phyloP scores from a whole-genome alignment of 64 coral and sea anemone species.

The Actinia tenebrosa region DNA sequence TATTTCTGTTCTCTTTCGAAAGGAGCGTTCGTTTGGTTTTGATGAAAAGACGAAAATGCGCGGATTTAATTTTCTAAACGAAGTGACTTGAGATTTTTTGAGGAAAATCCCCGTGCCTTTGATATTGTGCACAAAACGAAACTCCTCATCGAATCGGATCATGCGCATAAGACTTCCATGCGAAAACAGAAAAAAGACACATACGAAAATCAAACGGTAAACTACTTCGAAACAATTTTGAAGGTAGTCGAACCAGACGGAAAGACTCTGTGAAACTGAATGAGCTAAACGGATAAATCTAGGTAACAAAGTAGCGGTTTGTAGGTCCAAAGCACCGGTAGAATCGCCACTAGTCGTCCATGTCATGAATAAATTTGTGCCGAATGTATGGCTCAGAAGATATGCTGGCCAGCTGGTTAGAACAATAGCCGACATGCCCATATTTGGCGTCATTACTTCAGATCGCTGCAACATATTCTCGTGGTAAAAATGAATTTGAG shows the following conservation, averaged over 20 bases:
- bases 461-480: conserved; percentile 26
- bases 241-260: background rate
- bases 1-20: background rate
- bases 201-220: background rate
- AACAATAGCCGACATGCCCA: conserved; percentile 32
- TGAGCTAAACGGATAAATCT: background rate
- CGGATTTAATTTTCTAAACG: background rate
- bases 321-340: conserved; percentile 10
- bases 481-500: conserved; percentile 38
- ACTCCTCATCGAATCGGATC: background rate
- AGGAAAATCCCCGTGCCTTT: conserved; percentile 7
- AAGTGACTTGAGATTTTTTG: background rate
- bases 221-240: background rate
- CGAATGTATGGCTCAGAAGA: conserved; percentile 13
- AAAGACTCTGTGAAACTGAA: background rate
- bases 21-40: background rate
- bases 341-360: conserved; percentile 6
- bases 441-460: conserved; percentile 28
- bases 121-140: conserved; percentile 22
- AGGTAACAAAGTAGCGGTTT: conserved; percentile 4
- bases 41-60: background rate
- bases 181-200: background rate
- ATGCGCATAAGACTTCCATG: background rate
- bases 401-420: conserved; percentile 19
- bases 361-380: conserved; percentile 10